A percentile compares a stretch with the other conserved stretches of the same genome.
These are phyloP conservation scores for Phocides pigmalion DNA, from an alignment of 1,140 invertebrate genomes.

Conservation along the genomic window DNA sequence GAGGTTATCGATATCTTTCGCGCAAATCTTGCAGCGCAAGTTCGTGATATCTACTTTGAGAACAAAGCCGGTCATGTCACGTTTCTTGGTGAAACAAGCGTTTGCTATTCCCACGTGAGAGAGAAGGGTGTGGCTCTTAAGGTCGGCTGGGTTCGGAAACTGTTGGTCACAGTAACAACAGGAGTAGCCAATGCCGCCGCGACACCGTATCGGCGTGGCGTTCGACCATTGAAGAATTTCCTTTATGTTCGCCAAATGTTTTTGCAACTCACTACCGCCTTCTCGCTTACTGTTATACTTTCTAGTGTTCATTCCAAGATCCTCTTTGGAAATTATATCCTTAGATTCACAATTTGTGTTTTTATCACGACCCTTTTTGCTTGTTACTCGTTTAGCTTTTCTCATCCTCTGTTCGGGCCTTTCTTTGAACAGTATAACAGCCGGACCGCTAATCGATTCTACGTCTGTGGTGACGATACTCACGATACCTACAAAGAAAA, in stretches of 20 bases:
- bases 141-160: conserved; percentile 41
- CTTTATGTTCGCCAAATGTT: conserved; percentile 7
- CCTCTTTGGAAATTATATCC: conserved; percentile 47
- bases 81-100: conserved; percentile 14
- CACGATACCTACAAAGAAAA: conserved; percentile 29
- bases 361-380: conserved; percentile 12
- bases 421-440: conserved; percentile 20
- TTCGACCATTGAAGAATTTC: conserved; percentile 50
- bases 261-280: conserved; percentile 18
- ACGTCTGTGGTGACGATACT: conserved; percentile 2
- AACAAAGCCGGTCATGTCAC: conserved; percentile 10
- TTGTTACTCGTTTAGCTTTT: not conserved
- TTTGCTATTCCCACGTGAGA: conserved; percentile 34
- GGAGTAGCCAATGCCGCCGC: conserved; percentile 42
- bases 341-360: conserved; percentile 6
- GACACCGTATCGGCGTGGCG: conserved; percentile 55
- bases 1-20: not conserved
- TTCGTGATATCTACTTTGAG: conserved; percentile 45
- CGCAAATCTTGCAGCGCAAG: conserved; percentile 45
- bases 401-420: not conserved
- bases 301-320: conserved; percentile 20
- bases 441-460: conserved; percentile 2
- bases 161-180: conserved; percentile 52
- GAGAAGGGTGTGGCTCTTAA: conserved; percentile 50
- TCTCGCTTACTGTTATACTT: conserved; percentile 18